A percentile compares a stretch with the other conserved stretches of the same genome.
These are phyloP conservation scores for Microtus pennsylvanicus DNA, from an alignment of 2,113 vertebrate genomes.

Conservation along the genomic window DNA sequence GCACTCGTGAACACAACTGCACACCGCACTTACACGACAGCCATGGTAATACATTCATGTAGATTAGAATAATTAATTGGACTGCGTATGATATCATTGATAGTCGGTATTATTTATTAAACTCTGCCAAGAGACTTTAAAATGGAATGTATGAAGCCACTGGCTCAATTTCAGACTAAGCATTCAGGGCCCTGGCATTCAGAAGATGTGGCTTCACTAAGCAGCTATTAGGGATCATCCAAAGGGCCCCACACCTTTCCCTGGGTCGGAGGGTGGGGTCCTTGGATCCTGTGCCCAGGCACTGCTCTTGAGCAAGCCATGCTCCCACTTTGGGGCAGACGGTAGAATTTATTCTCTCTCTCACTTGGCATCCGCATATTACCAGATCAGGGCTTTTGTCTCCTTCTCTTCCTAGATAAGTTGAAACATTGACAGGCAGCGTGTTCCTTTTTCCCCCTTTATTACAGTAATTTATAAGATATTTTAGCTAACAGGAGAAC, in stretches of 20 bases:
- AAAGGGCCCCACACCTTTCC: constrained; percentile 11
- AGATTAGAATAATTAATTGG: constrained; percentile 64
- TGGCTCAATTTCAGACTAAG: background rate
- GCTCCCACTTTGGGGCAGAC: constrained; percentile 75
- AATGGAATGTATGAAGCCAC: background rate
- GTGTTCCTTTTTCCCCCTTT: constrained; percentile 88
- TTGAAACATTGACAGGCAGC: constrained; percentile 90
- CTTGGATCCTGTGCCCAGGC: background rate
- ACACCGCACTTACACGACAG: background rate
- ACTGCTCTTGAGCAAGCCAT: constrained; percentile 68
- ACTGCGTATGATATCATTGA: constrained; percentile 47
- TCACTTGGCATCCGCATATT: constrained; percentile 83
- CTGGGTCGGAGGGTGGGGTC: background rate
- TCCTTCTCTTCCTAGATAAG: constrained; percentile 86
- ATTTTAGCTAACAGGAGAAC: constrained; percentile 91
- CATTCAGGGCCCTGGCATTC: constrained; percentile 27
- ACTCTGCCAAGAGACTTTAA: constrained; percentile 57
- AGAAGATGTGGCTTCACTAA: background rate
- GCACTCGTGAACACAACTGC: constrained; percentile 62
- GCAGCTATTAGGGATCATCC: background rate
- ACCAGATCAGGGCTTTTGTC: constrained; percentile 86
- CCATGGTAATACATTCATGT: constrained; percentile 49
- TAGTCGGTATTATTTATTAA: constrained; percentile 62
- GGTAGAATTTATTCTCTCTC: constrained; percentile 79
- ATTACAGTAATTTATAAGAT: constrained; percentile 92